phyloP scores from a whole-genome alignment of 2,797 vertebrate species.

The Tenualosa thibaudeaui region DNA sequence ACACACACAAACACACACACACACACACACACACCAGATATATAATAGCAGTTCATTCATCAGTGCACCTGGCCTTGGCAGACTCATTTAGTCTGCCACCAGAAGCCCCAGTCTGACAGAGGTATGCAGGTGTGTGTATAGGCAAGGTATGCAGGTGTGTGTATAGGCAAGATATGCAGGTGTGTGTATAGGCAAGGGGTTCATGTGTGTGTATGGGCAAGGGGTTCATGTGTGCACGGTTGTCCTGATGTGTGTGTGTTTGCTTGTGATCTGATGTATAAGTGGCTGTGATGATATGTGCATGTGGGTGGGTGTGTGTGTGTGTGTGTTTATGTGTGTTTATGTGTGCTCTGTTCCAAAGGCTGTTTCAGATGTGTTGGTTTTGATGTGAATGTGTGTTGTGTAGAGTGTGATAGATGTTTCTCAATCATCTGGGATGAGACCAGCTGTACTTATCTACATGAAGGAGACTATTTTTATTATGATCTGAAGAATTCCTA shows the following conservation, averaged over 20 bases:
- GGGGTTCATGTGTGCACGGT: too few relatives aligned
- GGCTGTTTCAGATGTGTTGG: neutral
- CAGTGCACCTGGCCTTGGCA: neutral
- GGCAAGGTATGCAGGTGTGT: neutral
- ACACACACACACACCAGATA: constrained; percentile 11
- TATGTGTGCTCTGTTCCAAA: neutral
- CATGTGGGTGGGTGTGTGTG: neutral
- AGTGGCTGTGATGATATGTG: too few relatives aligned
- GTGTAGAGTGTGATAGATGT: neutral
- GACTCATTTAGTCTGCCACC: neutral
- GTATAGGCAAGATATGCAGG: too few relatives aligned
- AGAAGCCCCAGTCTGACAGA: neutral
- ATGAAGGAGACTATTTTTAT: too few relatives aligned
- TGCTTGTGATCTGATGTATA: neutral
- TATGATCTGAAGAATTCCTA: too few relatives aligned
- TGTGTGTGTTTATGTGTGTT: neutral
- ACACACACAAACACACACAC: constrained; percentile 8
- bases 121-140: neutral
- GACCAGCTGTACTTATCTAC: too few relatives aligned
- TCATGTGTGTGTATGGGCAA: too few relatives aligned
- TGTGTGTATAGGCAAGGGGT: too few relatives aligned
- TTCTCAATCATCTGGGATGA: too few relatives aligned
- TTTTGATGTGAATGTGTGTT: neutral
- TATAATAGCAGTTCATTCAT: neutral
- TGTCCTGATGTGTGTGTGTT: neutral